phyloP scores from a whole-genome alignment of 2,113 vertebrate genomes.

The Salminus brasiliensis region DNA sequence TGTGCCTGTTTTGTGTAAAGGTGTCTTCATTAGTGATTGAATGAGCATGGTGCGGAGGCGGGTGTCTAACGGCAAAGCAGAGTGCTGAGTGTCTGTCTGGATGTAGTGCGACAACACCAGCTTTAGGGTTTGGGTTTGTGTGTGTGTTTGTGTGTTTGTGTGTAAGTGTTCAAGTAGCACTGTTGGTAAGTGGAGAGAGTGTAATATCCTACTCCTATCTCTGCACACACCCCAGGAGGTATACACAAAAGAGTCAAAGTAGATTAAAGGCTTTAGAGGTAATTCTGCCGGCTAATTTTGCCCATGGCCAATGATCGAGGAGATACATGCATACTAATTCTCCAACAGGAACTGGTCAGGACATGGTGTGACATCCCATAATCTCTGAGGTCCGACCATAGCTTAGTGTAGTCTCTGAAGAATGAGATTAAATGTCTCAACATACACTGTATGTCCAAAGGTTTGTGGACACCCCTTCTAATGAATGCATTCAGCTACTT shows the following conservation, averaged over 20 bases:
- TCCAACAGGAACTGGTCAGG: neutral
- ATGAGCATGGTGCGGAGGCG: neutral
- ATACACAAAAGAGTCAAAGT: conserved; percentile 53
- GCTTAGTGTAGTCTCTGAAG: neutral
- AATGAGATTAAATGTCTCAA: neutral
- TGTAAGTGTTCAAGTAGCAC: neutral
- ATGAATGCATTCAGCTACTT: no score
- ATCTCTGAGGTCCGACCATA: neutral
- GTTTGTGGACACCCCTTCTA: no score
- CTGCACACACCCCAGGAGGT: conserved; percentile 17
- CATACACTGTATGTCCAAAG: no score
- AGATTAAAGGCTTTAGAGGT: conserved; percentile 56
- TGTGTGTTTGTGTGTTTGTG: conserved; percentile 4
- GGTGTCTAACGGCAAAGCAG: neutral
- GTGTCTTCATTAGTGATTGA: conserved; percentile 25
- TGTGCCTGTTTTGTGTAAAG: conserved; percentile 18
- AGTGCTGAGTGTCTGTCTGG: neutral
- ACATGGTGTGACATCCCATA: neutral
- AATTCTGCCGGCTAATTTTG: conserved; percentile 53
- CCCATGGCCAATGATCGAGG: neutral
- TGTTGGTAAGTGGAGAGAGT: neutral
- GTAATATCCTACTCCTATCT: conserved; percentile 44
- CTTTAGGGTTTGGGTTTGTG: neutral
- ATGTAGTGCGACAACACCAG: neutral
- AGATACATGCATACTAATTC: conserved; percentile 3